phyloP scores from a whole-genome alignment of 2,113 vertebrate species.

The Amphiprion ocellaris region DNA sequence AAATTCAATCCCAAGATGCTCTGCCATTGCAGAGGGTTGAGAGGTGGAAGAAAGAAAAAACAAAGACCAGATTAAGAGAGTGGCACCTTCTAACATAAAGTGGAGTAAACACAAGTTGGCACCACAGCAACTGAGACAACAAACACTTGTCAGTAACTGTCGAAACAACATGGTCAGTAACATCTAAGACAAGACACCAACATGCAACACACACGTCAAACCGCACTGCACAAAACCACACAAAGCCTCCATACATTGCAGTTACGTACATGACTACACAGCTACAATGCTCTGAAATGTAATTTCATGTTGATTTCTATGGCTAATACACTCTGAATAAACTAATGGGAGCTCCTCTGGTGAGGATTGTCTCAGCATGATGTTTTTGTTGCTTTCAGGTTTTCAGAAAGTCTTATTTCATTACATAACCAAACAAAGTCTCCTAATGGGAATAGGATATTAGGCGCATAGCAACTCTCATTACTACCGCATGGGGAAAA shows the following conservation, averaged over 20 bases:
- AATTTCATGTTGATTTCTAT: background rate
- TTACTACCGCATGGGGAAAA: slow-evolving; percentile 43
- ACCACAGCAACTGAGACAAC: slow-evolving; percentile 51
- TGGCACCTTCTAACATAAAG: slow-evolving; percentile 74
- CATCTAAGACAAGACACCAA: slow-evolving; percentile 49
- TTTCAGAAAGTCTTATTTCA: slow-evolving; percentile 13
- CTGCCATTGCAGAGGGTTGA: slow-evolving; percentile 94
- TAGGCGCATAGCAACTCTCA: slow-evolving; percentile 15
- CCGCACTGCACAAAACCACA: slow-evolving; percentile 30
- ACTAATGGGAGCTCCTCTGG: background rate
- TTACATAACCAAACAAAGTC: slow-evolving; percentile 45
- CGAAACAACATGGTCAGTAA: slow-evolving; percentile 41
- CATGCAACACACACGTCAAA: slow-evolving; percentile 77
- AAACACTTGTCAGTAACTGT: slow-evolving; percentile 47
- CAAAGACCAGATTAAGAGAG: slow-evolving; percentile 83
- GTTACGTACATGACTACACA: background rate
- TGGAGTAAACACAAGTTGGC: slow-evolving; percentile 63
- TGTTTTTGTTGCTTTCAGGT: slow-evolving; percentile 4
- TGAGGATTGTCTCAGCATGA: slow-evolving; percentile 6
- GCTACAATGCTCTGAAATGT: background rate
- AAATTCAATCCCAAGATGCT: slow-evolving; percentile 99
- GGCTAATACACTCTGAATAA: background rate
- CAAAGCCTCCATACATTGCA: background rate
- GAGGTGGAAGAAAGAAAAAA: slow-evolving; percentile 73
- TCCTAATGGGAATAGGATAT: slow-evolving; percentile 21